Base-by-base conservation (phyloP, 35 echinoderm and acorn worm genomes). In the Anneissia japonica region DNA sequence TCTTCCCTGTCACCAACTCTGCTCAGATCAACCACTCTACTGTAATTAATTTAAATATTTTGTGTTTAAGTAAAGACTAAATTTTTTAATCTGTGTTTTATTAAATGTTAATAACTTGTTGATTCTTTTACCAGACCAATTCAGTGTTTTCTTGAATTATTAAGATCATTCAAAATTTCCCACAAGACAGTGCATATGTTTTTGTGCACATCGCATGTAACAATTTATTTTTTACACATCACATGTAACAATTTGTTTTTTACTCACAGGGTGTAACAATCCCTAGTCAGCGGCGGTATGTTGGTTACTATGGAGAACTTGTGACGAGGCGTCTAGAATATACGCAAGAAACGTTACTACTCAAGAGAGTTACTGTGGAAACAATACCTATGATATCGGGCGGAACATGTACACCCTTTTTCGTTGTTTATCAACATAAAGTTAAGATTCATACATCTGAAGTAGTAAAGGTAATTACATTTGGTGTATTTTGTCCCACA, bases 251-350 rank as follows among this genome's bases (percentile, higher is more conserved):
- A 28, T 82, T 6, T 12, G 51, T 85, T 73, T 85, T 82, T 2
- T 32, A 34, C 35, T 72, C 32, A 13, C 79, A 95, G 96, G 96
- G 96, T 46, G 96, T 99, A 16, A 99, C 96, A 34, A 99, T 99
- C 82, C 96, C 96, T 75, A 99, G 96, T 74, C 96, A 99, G 64
- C 82, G 96, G 64, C 83, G 96, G 77, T 99, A 99, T 85, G 96
- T 99, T 80, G 92, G 94, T 84, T 99, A 99, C 92, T 99, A 99
- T 86, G 96, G 92, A 9, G 92, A 93, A 34, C 77, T 94, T 37
- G 76, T 94, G 32, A 77, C 35, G 9, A 82, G 79, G 37, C 39
- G 84, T 35, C 30, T 92, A 45, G 79, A 82, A 26, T 99, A 99
- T 72, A 86, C 87, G 40, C 81, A 89, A 30, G 77, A 88, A 41